Percentiles rank a stretch among this genome's conserved stretches.
phyloP scores from a whole-genome alignment of 2,113 vertebrate genomes.

The Cyphomyrus plagiostoma region DNA sequence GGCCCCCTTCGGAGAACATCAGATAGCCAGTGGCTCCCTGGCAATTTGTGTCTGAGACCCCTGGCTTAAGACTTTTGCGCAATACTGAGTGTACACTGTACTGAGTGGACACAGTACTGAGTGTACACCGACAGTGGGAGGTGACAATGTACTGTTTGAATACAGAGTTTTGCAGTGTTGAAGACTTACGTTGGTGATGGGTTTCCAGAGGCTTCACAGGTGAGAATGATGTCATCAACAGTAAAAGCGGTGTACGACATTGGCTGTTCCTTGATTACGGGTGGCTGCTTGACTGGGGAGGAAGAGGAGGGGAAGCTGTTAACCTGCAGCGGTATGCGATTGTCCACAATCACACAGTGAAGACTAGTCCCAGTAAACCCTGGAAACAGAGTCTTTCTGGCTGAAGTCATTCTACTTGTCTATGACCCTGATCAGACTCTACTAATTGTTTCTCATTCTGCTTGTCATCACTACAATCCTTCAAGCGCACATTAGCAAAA shows the following conservation, averaged over 20 bases:
- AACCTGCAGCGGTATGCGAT: constrained; percentile 10
- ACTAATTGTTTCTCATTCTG: background rate
- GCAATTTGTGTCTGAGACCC: too few relatives aligned
- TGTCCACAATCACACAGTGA: background rate
- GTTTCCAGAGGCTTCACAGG: constrained; percentile 67
- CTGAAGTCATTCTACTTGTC: background rate
- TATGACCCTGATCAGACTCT: background rate
- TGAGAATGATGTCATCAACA: constrained; percentile 65
- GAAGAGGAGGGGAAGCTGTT: constrained; percentile 18
- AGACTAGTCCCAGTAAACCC: background rate
- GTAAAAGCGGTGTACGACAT: constrained; percentile 64
- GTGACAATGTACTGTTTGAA: background rate
- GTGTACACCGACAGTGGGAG: background rate
- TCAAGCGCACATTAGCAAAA: background rate
- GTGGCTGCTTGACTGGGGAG: constrained; percentile 66
- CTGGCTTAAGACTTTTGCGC: background rate
- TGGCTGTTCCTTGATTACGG: constrained; percentile 56
- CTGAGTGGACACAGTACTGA: background rate
- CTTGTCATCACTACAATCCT: background rate
- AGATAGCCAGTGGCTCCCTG: too few relatives aligned
- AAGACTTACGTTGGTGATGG: constrained; percentile 63
- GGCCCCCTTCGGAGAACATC: too few relatives aligned
- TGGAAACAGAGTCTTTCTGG: background rate
- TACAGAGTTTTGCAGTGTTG: background rate
- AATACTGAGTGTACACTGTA: background rate